Base-by-base conservation (phyloP, 2,888 invertebrate genomes). In the Callimorpha dominula region DNA sequence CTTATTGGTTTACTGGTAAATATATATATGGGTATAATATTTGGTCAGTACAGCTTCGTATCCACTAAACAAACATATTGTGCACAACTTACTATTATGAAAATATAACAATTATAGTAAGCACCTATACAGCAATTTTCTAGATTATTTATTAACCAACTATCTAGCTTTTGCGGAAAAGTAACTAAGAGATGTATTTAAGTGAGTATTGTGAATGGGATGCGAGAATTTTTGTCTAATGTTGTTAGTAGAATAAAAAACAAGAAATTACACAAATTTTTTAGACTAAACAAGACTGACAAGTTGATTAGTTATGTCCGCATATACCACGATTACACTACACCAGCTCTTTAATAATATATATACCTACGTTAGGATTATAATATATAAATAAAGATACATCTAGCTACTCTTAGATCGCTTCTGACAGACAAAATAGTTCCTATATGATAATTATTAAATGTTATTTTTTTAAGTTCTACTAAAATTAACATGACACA, bases 391-490 rank as follows among this genome's bases (percentile, higher is more conserved):
- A 77, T 75, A 75, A 82, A 70, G 70, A 77, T 65, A 83, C 74
- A 71, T 74, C 85, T 88, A 82, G 85, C 88, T 81, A 80, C 76
- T 91, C 91, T 90, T 90, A 85, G 90, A 87, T 93, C 93, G 93
- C 93, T 93, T 93, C 93, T 84, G 82, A 86, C 78, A 87, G 68
- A 82, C 64, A 71, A 77, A 73, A 92, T 91, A 93, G 93, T 93
- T 93, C 93, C 93, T 93, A 93, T 72, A 83, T 75, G 73, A 77
- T 79, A 78, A 78, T 84, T 79, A 71, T 80, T 81, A 78, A 72
- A 54, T 54, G 79, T 74, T 70, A n/a, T n/a, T 78, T 78, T 75
- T 75, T 81, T 81, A 77, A 79, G 80, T 73, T 74, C 68, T 70
- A 77, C 66, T 80, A 76, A 78, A 82, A 73, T 50, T n/a, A 9